Base-by-base conservation (phyloP, 1,140 invertebrate species). In the Lithobius niger region DNA sequence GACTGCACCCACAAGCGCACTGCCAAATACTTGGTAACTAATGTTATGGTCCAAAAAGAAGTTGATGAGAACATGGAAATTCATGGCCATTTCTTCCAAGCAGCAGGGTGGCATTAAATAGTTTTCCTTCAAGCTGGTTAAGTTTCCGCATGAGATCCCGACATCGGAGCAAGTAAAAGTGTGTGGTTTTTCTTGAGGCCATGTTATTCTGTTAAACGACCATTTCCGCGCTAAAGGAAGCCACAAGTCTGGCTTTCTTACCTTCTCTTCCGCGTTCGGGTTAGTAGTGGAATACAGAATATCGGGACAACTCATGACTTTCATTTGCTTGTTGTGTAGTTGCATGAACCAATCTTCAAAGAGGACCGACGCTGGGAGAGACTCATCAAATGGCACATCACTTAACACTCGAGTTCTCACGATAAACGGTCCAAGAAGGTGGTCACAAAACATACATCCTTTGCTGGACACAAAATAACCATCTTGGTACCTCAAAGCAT, bases 391-490 rank as follows among this genome's bases (percentile, higher is more conserved):
- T n/a, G 48, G n/a, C 66, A 61, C 15, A 27, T 47, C n/a, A 21
- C 36, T 56, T 4, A 66, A 19, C 18, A 51, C 24, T 3, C 36
- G 18, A 21, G 58, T 63, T 16, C 24, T 56, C 0, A 59, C 57
- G 1, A 68, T 45, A 60, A 69, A 69, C 16, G 67, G 64, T 3
- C 62, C 66, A 28, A 57, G 53, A 6, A 66, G 45, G 25, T 63
- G 61, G 55, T 68, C 67, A 60, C 67, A 69, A 54, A 63, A 64
- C 57, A 67, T 63, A 42, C 67, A 70, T 52, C 64, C 67, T 15
- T 60, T 56, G 3, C 56, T 45, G 0, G 66, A 69, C 48, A 58
- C 56, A 27, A 60, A 59, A 55, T 70, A 70, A 0, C 67, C 68
- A 21, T 66, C 59, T 1, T 56, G 18, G 40, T 62, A 62, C 16